These are phyloP conservation scores for Salvator merianae DNA, from an alignment of 2,113 vertebrate species.

Conservation along the genomic window DNA sequence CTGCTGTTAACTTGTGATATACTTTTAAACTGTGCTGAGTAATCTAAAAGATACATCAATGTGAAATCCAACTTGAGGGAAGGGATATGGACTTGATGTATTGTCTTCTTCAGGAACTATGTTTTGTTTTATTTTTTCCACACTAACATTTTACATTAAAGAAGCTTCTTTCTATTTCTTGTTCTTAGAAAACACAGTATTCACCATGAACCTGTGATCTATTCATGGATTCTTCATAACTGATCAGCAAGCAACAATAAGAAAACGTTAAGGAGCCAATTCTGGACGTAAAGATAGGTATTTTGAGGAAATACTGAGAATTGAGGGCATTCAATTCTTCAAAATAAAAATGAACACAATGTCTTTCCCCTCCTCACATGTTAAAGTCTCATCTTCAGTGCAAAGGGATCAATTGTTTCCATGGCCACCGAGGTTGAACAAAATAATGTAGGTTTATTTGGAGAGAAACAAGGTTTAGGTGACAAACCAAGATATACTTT, in stretches of 20 bases:
- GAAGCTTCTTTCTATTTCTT: not conserved
- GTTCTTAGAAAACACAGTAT: not conserved
- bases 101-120: not conserved
- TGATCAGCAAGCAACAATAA: not conserved
- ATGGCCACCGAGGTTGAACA: constrained; percentile 12
- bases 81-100: not conserved
- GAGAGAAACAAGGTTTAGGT: not conserved
- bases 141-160: not conserved
- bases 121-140: not conserved
- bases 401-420: constrained; percentile 25
- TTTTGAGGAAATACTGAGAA: not conserved
- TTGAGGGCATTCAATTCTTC: not conserved
- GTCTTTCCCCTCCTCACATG: not conserved
- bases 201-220: not conserved
- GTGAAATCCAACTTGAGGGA: not conserved
- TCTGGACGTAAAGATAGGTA: not conserved
- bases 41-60: not conserved
- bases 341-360: not conserved
- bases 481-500: not conserved
- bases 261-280: not conserved
- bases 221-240: not conserved
- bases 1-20: not conserved
- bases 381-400: not conserved
- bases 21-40: not conserved
- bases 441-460: constrained; percentile 20